Conservation (phyloP, 2,797 vertebrate genomes). For the Gobio occitaniae region DNA sequence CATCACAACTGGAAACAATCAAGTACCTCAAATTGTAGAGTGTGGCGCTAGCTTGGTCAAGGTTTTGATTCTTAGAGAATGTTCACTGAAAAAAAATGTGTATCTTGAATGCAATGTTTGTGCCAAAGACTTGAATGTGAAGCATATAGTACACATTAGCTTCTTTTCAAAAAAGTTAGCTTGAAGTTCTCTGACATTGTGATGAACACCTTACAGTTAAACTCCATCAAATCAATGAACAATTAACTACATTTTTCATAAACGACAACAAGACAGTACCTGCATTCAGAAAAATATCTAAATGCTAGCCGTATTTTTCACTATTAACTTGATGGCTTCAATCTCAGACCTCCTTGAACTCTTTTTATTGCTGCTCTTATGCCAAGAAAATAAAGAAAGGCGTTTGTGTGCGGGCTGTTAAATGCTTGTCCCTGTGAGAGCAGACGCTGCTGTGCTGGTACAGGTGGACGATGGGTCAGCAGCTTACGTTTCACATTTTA, state of each 20-base stretch:
- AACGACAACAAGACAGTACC: background rate
- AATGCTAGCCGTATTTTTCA: background rate
- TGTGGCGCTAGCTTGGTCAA: background rate
- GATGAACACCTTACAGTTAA: background rate
- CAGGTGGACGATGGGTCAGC: constrained; percentile 59
- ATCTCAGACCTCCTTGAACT: constrained; percentile 44
- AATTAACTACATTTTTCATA: no score
- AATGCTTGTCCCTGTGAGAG: constrained; percentile 63
- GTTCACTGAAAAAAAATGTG: background rate
- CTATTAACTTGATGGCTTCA: background rate
- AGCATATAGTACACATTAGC: background rate
- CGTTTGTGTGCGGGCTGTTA: constrained; percentile 57
- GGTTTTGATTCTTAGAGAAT: background rate
- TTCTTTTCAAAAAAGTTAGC: background rate
- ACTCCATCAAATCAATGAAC: background rate
- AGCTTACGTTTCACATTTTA: constrained; percentile 68
- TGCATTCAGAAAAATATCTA: background rate
- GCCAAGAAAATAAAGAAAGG: constrained; percentile 60
- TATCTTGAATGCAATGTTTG: background rate
- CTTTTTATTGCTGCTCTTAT: constrained; percentile 45
- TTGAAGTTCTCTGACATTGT: background rate
- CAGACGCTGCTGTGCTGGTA: constrained; percentile 68
- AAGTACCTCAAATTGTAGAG: background rate
- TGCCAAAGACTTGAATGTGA: background rate
- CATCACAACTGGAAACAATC: background rate